A percentile compares a stretch with the other conserved stretches of the same genome.
These are phyloP conservation scores for Elegia similella DNA, from an alignment of 2,888 invertebrate genomes.

Conservation along the genomic window DNA sequence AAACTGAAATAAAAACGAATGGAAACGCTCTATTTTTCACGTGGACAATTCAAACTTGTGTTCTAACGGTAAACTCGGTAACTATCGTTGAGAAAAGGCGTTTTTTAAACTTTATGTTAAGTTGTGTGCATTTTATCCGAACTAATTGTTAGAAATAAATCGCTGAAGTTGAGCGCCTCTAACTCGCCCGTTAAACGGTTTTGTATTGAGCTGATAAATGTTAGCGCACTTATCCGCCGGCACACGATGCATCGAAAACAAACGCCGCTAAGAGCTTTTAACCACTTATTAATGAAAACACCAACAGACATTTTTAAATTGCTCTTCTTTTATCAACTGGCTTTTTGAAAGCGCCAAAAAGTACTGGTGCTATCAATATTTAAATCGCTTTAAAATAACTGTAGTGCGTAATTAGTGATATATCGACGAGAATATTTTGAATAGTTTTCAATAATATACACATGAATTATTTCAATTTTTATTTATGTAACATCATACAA, in stretches of 20 bases:
- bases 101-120: not conserved
- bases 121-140: not conserved
- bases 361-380: slow-evolving; percentile 38
- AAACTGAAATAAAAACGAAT: slow-evolving; percentile 50
- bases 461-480: too few relatives aligned
- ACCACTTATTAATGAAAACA: slow-evolving; percentile 49
- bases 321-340: slow-evolving; percentile 50
- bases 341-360: slow-evolving; percentile 43
- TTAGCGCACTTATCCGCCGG: slow-evolving; percentile 49
- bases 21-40: not conserved
- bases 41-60: not conserved
- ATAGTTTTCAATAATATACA: too few relatives aligned
- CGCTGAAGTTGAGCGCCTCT: slow-evolving; percentile 1
- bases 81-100: not conserved
- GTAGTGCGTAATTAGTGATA: not conserved
- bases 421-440: too few relatives aligned
- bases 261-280: slow-evolving; percentile 53
- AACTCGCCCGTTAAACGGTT: slow-evolving; percentile 33
- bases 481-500: too few relatives aligned
- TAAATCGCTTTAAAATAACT: not conserved
- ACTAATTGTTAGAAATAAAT: slow-evolving; percentile 13
- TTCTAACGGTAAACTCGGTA: not conserved
- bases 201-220: slow-evolving; percentile 45
- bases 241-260: slow-evolving; percentile 42
- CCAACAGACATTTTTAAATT: slow-evolving; percentile 42